These are phyloP conservation scores for Drosophila equinoxialis DNA, from an alignment of 1,140 invertebrate species.

Conservation along the genomic window DNA sequence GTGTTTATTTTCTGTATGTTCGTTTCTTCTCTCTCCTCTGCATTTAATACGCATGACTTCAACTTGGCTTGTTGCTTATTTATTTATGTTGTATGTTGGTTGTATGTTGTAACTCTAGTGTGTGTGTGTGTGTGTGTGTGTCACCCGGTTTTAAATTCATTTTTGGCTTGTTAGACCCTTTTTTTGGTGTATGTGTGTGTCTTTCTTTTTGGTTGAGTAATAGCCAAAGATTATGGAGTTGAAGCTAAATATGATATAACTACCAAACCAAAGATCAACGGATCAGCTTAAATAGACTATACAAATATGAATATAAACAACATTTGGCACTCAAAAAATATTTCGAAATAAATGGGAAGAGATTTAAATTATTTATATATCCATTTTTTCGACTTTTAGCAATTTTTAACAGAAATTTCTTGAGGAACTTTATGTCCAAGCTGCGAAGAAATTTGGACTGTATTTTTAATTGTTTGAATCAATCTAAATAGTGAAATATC, in stretches of 20 bases:
- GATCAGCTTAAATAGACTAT: neutral
- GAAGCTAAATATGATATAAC: constrained; percentile 4
- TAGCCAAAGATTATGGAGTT: constrained; percentile 10
- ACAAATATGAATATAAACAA: neutral
- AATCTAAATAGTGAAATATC: no score
- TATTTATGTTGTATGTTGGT: constrained; percentile 27
- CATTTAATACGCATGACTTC: constrained; percentile 79
- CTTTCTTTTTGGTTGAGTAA: constrained; percentile 15
- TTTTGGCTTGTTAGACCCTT: constrained; percentile 38
- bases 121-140: neutral
- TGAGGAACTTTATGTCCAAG: no score
- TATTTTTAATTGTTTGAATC: no score
- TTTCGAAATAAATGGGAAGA: no score
- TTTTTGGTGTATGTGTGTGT: constrained; percentile 24
- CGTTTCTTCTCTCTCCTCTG: constrained; percentile 31
- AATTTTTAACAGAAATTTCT: no score
- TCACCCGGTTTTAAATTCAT: constrained; percentile 37
- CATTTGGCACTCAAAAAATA: no score
- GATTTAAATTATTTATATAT: no score
- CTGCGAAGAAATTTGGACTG: no score
- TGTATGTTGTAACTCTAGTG: constrained; percentile 58
- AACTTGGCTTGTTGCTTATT: constrained; percentile 28
- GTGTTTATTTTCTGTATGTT: constrained; percentile 25
- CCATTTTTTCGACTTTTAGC: no score
- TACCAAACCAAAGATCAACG: neutral